Conservation (phyloP, 92 coral and sea anemone species). For the Zoanthus sansibaricus region DNA sequence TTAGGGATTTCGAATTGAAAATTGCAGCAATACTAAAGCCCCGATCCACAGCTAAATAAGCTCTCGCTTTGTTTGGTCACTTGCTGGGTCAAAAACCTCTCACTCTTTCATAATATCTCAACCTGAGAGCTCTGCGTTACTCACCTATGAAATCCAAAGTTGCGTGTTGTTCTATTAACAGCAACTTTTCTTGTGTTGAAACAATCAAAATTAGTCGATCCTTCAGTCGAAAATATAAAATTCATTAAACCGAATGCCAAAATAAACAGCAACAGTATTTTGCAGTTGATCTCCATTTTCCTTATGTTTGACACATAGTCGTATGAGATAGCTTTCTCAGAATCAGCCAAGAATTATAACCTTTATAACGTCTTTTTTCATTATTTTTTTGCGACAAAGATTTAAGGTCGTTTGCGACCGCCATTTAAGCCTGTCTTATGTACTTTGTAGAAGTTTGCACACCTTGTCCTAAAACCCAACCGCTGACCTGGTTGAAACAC, state of each 20-base stretch:
- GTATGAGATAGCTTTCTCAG: no score
- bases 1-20: no score
- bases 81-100: no score
- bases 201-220: background rate
- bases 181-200: constrained; percentile 25
- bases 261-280: no score
- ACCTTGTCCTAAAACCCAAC: background rate
- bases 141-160: constrained; percentile 37
- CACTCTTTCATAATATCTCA: no score
- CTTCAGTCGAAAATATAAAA: background rate
- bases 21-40: no score
- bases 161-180: background rate
- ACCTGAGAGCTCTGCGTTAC: background rate
- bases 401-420: background rate
- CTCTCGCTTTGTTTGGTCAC: no score
- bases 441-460: constrained; percentile 3
- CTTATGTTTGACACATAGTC: no score
- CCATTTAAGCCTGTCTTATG: background rate
- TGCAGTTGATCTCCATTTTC: background rate
- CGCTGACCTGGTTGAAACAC: constrained; percentile 37
- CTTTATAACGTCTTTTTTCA: no score
- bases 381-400: background rate
- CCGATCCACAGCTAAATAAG: no score
- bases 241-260: no score
- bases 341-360: no score